Percentiles rank a stretch among this genome's conserved stretches.
Conservation (phyloP, 2,797 vertebrate species). For the Sebastes miniatus region DNA sequence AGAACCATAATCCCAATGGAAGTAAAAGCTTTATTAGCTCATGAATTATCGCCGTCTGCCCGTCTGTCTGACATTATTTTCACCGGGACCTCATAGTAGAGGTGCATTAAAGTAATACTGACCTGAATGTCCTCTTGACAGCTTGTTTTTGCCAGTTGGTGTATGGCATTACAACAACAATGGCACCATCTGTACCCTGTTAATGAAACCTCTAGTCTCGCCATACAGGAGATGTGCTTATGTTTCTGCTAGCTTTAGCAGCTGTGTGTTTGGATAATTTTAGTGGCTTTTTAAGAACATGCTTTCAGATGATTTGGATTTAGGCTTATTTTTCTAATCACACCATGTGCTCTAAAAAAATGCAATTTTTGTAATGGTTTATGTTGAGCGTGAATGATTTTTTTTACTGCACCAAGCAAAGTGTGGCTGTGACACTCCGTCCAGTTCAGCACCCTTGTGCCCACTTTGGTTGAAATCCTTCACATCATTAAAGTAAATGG, state of each 20-base stretch:
- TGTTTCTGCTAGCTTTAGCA: not conserved
- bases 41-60: constrained; percentile 41
- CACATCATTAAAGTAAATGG: not conserved
- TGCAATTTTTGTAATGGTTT: constrained; percentile 10
- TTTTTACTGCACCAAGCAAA: not conserved
- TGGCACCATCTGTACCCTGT: constrained; percentile 16
- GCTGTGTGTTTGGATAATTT: not conserved
- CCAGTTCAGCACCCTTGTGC: not conserved
- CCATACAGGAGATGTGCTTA: not conserved
- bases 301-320: constrained; percentile 10
- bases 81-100: not conserved
- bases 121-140: constrained; percentile 11
- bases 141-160: not conserved
- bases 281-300: not conserved
- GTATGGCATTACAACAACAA: constrained; percentile 18
- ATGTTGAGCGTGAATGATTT: not conserved
- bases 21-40: constrained; percentile 72
- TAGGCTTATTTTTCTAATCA: constrained; percentile 5
- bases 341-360: constrained; percentile 8
- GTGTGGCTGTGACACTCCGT: not conserved
- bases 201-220: not conserved
- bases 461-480: constrained; percentile 4
- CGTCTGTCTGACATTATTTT: constrained; percentile 31
- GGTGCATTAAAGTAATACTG: constrained; percentile 11
- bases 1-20: constrained; percentile 66